Conservation (phyloP, 92 coral and sea anemone species). For the Epizoanthus ramosus region DNA sequence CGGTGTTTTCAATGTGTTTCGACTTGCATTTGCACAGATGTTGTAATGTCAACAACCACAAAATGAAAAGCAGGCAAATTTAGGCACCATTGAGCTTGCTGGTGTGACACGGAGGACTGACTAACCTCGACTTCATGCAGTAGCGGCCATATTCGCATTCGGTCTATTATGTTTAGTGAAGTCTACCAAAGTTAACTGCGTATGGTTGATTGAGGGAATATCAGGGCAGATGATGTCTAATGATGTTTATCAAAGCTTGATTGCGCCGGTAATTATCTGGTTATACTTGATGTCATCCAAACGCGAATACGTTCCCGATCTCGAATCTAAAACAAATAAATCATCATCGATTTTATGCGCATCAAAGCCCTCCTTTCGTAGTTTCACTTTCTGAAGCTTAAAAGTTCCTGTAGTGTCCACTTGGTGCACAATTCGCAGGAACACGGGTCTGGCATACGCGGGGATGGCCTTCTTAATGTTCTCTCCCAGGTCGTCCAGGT, state of each 20-base stretch:
- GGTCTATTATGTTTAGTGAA: too few relatives aligned
- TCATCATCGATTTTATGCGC: slow-evolving; percentile 70
- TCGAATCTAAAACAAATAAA: slow-evolving; percentile 66
- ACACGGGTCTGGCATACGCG: slow-evolving; percentile 87
- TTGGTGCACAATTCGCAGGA: slow-evolving; percentile 76
- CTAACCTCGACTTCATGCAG: too few relatives aligned
- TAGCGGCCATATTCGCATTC: too few relatives aligned
- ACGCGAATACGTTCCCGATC: slow-evolving; percentile 61
- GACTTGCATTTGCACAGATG: too few relatives aligned
- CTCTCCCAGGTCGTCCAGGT: slow-evolving; percentile 57
- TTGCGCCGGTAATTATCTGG: slow-evolving; percentile 65
- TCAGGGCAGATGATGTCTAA: slow-evolving; percentile 12
- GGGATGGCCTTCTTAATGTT: slow-evolving; percentile 73
- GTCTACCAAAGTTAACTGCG: too few relatives aligned
- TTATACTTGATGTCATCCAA: slow-evolving; percentile 66
- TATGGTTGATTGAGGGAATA: too few relatives aligned
- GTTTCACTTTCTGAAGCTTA: slow-evolving; percentile 85
- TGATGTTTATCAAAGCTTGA: slow-evolving; percentile 54
- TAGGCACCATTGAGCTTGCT: too few relatives aligned
- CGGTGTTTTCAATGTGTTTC: too few relatives aligned
- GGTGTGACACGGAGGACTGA: too few relatives aligned
- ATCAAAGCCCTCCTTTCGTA: slow-evolving; percentile 88
- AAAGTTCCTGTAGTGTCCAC: slow-evolving; percentile 91
- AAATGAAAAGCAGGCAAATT: too few relatives aligned
- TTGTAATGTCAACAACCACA: too few relatives aligned